Base-by-base conservation (phyloP, 1,140 invertebrate genomes). In the Aphis craccivora region DNA sequence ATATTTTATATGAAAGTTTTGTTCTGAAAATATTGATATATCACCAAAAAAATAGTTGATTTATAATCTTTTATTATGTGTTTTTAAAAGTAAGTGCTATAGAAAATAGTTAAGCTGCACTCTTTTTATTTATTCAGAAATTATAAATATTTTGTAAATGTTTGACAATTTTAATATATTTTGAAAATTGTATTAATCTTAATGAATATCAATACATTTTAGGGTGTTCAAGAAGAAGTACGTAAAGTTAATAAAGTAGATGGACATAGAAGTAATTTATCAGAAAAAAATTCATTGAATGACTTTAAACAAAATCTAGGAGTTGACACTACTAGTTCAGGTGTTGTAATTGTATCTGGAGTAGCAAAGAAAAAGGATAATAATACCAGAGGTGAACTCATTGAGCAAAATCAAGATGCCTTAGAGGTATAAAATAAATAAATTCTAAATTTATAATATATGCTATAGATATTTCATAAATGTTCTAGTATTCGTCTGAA, bases 361-460 rank as follows among this genome's bases (percentile, higher is more conserved):
- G 97, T 98, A 18, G 98, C 98, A 35, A 99, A 99, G 95, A 99
- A 98, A 95, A 97, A 97, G 94, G 96, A 96, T 84, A 96, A 96
- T 94, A 96, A 97, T 81, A 97, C 97, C 93, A 95, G 96, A 95
- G 98, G 99, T 93, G 99, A 99, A 96, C 95, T 99, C 1, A 99
- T 99, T 94, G 98, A 99, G 95, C 98, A 99, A 95, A 99, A 99
- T 96, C 98, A 99, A 95, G 99, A 99, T 95, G 98, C 98, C 37
- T 96, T 99, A 93, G 99, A 99, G 95, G 96, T 96, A 95, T 43
- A 35, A 8, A 22, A 48, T 51, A 43, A 67, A 89, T 89, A 0
- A 53, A 55, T 53, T 48, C 5, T 35, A n/a, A 88, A 53, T 20
- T 40, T 40, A 40, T 55, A 37, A 22, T 89, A 35, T 4, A 67